Evolutionary conservation across 2,113 vertebrate species (phyloP).

Genomic region (Aspiorhynchus laticeps): DNA sequence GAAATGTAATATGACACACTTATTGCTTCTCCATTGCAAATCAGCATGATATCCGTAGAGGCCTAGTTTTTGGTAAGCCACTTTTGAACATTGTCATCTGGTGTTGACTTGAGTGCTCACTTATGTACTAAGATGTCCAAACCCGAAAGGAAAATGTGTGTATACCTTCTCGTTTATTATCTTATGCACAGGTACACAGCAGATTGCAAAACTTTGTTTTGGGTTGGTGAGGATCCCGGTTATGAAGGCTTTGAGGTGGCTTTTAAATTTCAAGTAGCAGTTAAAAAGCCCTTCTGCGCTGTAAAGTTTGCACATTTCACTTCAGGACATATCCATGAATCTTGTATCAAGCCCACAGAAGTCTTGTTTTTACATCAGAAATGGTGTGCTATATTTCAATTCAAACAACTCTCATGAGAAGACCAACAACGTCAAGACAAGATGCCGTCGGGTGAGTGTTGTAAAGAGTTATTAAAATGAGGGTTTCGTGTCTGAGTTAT

Average conservation of each 20-base stretch:
- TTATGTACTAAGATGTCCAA: not conserved
- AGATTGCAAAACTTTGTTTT: not conserved
- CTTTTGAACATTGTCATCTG: not conserved
- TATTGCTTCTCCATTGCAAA: conserved; percentile 41
- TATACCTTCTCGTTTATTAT: not conserved
- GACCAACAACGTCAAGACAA: not conserved
- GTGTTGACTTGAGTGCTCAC: not conserved
- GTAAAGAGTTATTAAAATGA: conserved; percentile 10
- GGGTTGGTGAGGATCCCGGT: not conserved
- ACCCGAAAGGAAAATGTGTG: not conserved
- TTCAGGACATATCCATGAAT: conserved; percentile 8
- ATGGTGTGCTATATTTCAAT: conserved; percentile 7
- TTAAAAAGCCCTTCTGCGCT: not conserved
- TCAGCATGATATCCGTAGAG: conserved; percentile 16
- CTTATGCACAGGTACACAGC: not conserved
- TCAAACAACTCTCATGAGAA: conserved; percentile 11
- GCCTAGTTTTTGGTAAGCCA: not conserved
- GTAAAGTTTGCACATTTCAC: conserved; percentile 13
- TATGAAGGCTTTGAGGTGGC: not conserved
- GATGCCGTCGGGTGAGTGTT: conserved; percentile 1
- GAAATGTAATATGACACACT: conserved; percentile 40
- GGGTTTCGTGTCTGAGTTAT: conserved; percentile 15
- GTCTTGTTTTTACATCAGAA: conserved; percentile 3
- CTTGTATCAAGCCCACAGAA: conserved; percentile 1
- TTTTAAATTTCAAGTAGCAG: not conserved